Base-by-base conservation (phyloP, 1,140 invertebrate genomes). In the Heliconius nattereri region DNA sequence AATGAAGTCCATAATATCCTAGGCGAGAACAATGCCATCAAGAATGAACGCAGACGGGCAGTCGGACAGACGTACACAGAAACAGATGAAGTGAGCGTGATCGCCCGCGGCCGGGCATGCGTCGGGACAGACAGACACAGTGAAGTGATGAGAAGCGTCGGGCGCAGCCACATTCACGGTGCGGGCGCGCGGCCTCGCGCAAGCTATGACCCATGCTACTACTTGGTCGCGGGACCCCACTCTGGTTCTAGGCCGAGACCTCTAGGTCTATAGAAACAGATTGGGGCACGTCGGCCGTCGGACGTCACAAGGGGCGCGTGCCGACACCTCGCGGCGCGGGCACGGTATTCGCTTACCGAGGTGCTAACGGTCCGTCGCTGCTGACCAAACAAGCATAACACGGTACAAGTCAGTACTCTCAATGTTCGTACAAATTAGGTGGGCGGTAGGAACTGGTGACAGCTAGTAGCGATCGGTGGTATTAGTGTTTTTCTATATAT, bases 171-270 rank as follows among this genome's bases (percentile, higher is more conserved):
- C 92, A 94, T 93, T 92, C 89, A 93, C 91, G 91, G 91, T 92
- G 91, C 90, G 92, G 89, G 90, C 91, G 92, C 91, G 92, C 92
- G 91, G 91, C 91, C 91, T 88, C 88, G 91, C 92, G 90, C 91
- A 94, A 94, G 92, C 92, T 88, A 93, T 94, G 92, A 93, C 92
- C 92, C 91, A 93, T 94, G 92, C 92, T 94, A 92, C 92, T 94
- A 94, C 92, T 87, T 87, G 87, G 86, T 89, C 86, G 85, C 82
- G 83, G 79, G 71, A 66, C 81, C 79, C 82, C 84, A 83, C 80
- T 79, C 84, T 80, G 84, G 52, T 78, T 82, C 70, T 71, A 74
- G 72, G 45, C 78, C 72, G 45, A 35, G 71, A 78, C 81, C 83
- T 45, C 40, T 45, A 16, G 80, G 23, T 73, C 60, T 37, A 75